Conservation (phyloP, 2,888 invertebrate genomes). For the Drosophila subsilvestris region DNA sequence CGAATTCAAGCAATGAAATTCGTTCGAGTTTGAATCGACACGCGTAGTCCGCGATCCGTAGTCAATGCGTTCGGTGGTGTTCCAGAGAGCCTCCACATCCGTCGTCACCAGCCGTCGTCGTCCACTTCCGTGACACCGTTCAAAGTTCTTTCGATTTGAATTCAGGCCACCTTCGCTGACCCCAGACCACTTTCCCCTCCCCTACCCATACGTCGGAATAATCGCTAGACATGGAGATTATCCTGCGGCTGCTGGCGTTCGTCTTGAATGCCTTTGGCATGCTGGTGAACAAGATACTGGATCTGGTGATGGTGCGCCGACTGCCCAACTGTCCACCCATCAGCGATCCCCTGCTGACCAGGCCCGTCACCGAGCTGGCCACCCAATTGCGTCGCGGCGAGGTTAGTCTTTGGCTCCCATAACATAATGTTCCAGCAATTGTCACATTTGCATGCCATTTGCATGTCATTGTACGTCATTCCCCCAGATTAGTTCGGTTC, state of each 20-base stretch:
- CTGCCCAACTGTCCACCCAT: slow-evolving; percentile 71
- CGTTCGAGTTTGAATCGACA: slow-evolving; percentile 15
- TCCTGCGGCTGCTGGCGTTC: slow-evolving; percentile 62
- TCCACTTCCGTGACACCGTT: slow-evolving; percentile 11
- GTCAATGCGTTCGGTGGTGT: slow-evolving; percentile 38
- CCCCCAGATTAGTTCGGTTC: slow-evolving; percentile 86
- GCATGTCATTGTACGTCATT: slow-evolving; percentile 29
- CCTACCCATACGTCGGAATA: not conserved
- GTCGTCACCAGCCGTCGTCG: not conserved
- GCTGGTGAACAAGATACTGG: slow-evolving; percentile 59
- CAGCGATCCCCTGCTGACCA: slow-evolving; percentile 62
- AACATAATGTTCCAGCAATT: slow-evolving; percentile 1
- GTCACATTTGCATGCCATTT: slow-evolving; percentile 5
- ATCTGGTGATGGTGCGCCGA: slow-evolving; percentile 47
- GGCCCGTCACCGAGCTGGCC: slow-evolving; percentile 68
- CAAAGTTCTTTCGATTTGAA: slow-evolving; percentile 53
- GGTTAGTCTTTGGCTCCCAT: slow-evolving; percentile 50
- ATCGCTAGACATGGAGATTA: slow-evolving; percentile 61
- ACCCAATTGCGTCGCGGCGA: slow-evolving; percentile 68
- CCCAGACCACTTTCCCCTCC: slow-evolving; percentile 11
- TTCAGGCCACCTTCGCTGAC: slow-evolving; percentile 45
- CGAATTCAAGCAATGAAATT: slow-evolving; percentile 23
- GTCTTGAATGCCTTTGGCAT: slow-evolving; percentile 60
- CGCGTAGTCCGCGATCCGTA: slow-evolving; percentile 49
- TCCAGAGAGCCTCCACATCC: not conserved